Conservation (phyloP, 2,113 vertebrate species). For the Condylura cristata region DNA sequence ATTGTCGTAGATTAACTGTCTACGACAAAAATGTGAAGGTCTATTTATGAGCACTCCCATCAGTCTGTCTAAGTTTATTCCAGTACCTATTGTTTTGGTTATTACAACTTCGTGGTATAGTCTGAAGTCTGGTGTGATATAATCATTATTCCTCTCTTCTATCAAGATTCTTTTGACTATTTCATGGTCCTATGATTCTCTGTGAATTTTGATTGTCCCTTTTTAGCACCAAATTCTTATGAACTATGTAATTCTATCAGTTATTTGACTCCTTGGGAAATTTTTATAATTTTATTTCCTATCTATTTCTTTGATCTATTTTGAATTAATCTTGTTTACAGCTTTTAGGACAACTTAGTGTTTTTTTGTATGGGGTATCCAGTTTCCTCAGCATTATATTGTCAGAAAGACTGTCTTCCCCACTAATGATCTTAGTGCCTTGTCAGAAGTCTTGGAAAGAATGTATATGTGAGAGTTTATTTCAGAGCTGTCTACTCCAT, state of each 20-base stretch:
- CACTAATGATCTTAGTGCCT: not conserved
- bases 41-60: too few species aligned
- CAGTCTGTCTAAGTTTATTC: too few species aligned
- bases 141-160: too few species aligned
- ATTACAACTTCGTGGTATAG: too few species aligned
- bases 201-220: not conserved
- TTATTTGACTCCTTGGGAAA: not conserved
- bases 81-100: too few species aligned
- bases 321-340: conserved; percentile 11
- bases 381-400: not conserved
- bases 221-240: not conserved
- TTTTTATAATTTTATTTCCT: not conserved
- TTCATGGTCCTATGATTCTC: too few species aligned
- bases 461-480: not conserved
- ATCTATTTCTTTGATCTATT: not conserved
- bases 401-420: conserved; percentile 16
- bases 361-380: not conserved
- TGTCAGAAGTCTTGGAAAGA: not conserved
- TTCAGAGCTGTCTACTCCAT: not conserved
- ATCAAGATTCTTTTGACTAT: too few species aligned
- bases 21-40: too few species aligned
- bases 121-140: too few species aligned
- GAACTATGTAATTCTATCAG: not conserved
- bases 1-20: too few species aligned
- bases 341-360: not conserved